A percentile compares a stretch with the other conserved stretches of the same genome.
Evolutionary conservation across 2,888 invertebrate species (phyloP).

Genomic region (Ophion ellenae): DNA sequence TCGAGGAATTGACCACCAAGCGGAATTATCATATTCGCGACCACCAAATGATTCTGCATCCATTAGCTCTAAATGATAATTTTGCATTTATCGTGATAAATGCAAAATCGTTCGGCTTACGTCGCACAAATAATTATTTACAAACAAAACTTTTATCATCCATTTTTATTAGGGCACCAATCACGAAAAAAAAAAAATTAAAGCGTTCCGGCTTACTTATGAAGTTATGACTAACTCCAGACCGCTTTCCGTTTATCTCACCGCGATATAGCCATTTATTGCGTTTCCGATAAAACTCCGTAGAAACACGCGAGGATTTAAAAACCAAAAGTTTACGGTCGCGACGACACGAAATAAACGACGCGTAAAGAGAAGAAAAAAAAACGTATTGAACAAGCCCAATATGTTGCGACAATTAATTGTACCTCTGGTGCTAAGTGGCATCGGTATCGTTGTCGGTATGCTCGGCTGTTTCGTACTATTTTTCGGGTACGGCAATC

Average conservation of each 20-base stretch:
- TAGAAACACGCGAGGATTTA: neutral
- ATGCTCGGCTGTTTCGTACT: conserved; percentile 70
- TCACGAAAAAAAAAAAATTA: neutral
- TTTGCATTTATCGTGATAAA: no score
- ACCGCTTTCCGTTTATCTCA: neutral
- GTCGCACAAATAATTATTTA: neutral
- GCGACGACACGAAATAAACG: conserved; percentile 9
- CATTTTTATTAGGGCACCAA: neutral
- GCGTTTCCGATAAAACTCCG: neutral
- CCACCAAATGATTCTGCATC: no score
- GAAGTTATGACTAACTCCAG: neutral
- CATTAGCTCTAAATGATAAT: neutral
- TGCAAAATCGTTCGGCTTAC: neutral
- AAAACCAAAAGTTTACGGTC: neutral
- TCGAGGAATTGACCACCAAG: no score
- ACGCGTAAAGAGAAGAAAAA: neutral
- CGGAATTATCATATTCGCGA: no score
- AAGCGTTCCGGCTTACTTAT: neutral
- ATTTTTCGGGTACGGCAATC: conserved; percentile 69
- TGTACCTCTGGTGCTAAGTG: conserved; percentile 67
- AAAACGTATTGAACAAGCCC: conserved; percentile 20
- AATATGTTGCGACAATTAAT: conserved; percentile 69
- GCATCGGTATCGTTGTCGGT: conserved; percentile 68
- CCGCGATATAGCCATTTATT: neutral
- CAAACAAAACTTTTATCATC: neutral